Evolutionary conservation across 2,113 vertebrate genomes (phyloP).

Genomic region (Cryptotis parvus): DNA sequence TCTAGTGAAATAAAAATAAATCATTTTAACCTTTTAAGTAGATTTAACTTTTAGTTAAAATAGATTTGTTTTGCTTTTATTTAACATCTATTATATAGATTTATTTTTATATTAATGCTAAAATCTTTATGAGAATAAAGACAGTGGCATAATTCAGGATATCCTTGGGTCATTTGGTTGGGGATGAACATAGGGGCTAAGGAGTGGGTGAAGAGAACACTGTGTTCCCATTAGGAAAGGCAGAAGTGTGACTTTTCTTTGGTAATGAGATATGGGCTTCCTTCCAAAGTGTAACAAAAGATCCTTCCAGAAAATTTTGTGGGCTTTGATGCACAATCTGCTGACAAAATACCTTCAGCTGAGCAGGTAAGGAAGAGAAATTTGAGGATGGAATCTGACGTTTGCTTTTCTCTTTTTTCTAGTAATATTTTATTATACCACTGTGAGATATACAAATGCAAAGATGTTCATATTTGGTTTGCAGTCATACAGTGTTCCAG

Average conservation of each 20-base stretch:
- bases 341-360: slow-evolving; percentile 58
- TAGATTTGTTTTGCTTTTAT: no score
- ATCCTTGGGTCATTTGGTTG: neutral
- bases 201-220: neutral
- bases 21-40: no score
- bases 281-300: slow-evolving; percentile 63
- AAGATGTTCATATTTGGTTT: no score
- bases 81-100: neutral
- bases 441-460: no score
- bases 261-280: slow-evolving; percentile 70
- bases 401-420: no score
- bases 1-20: no score
- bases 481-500: no score
- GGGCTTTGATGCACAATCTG: slow-evolving; percentile 60
- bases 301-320: slow-evolving; percentile 59
- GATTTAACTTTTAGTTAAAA: no score
- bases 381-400: slow-evolving; percentile 64
- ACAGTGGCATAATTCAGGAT: slow-evolving; percentile 4
- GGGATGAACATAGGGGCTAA: neutral
- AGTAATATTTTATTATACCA: no score
- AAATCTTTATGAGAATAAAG: slow-evolving; percentile 8
- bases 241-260: slow-evolving; percentile 18
- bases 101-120: slow-evolving; percentile 56
- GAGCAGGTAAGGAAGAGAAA: slow-evolving; percentile 46
- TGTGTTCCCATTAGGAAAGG: neutral